Evolutionary conservation across 2,888 invertebrate species (phyloP), one percentile per base, ranked within the genome.

Genomic region (Trachelus troglodyta): DNA sequence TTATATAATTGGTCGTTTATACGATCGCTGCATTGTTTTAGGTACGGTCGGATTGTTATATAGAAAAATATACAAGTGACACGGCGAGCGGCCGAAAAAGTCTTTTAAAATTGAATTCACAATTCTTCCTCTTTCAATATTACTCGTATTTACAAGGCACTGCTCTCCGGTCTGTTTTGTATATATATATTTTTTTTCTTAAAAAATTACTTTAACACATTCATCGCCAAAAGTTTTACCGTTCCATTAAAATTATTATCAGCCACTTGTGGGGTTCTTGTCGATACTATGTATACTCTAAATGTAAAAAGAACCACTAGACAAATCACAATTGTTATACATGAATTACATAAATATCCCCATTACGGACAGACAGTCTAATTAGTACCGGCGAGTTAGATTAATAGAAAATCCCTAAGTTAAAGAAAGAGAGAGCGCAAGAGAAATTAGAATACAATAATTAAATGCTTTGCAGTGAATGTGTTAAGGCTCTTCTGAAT

Each of bases 141-240:
- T 56, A 56, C 23, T 56, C 56, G 56, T 56, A 56, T 56, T 56
- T 56, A 56, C 56, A 56, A 56, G 56, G 56, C 56, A 56, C 56
- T 56, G 56, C 56, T 23, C 23, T 56, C 56, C 56, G 56, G 56
- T 9, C 56, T 23, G 56, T 56, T 56, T 56, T 56, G 40, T 56
- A 6, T 56, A 56, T 23, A 56, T 56, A 56, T 56, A 23, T 56
- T 2, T 56, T 9, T 9, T 40, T 9, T n/a, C 30, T 77, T 69
- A 35, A 37, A 37, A 75, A 75, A 77, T 69, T 68, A 69, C 37
- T 77, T 69, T 56, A 56, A 56, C 56, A 56, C 56, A 56, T 56
- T 56, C 56, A 56, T 56, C 56, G 56, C 56, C 56, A 56, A 56
- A 56, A 56, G 56, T 56, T 56, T 23, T 1, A 56, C 56, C 9